phyloP scores from a whole-genome alignment of 2,113 vertebrate species.

The Nibea albiflora region DNA sequence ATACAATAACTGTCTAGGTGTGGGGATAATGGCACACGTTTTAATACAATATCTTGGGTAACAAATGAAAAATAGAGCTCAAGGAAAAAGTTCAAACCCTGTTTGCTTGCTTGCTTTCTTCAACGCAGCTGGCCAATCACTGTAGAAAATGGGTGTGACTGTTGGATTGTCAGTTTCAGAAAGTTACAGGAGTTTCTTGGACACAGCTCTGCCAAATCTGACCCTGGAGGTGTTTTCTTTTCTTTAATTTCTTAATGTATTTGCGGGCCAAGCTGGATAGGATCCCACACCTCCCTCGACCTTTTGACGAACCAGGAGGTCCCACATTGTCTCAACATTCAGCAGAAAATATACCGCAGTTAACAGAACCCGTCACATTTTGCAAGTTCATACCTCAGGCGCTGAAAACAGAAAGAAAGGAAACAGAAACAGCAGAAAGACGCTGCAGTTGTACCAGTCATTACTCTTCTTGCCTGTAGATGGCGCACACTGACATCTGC shows the following conservation, averaged over 20 bases:
- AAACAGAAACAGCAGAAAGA: no score
- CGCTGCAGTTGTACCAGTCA: not conserved
- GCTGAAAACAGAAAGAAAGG: no score
- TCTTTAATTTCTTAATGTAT: not conserved
- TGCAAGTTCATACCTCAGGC: not conserved
- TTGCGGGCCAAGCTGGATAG: not conserved
- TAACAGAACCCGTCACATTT: not conserved
- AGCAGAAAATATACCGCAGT: conserved; percentile 2
- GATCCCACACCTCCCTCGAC: no score
- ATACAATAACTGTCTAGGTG: no score
- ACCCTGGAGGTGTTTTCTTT: not conserved
- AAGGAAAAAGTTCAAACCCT: not conserved
- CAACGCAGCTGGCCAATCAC: not conserved
- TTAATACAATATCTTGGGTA: no score
- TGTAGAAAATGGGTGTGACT: not conserved
- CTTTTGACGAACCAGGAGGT: not conserved
- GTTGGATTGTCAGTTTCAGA: not conserved
- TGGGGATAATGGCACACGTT: no score
- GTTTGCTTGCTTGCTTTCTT: not conserved
- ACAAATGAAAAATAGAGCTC: not conserved
- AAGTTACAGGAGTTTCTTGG: not conserved
- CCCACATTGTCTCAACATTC: not conserved
- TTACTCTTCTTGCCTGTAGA: conserved; percentile 12
- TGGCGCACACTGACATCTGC: not conserved
- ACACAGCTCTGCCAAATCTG: not conserved